These are phyloP conservation scores for Seira ritae DNA, from an alignment of 2,888 invertebrate genomes.

Conservation along the genomic window DNA sequence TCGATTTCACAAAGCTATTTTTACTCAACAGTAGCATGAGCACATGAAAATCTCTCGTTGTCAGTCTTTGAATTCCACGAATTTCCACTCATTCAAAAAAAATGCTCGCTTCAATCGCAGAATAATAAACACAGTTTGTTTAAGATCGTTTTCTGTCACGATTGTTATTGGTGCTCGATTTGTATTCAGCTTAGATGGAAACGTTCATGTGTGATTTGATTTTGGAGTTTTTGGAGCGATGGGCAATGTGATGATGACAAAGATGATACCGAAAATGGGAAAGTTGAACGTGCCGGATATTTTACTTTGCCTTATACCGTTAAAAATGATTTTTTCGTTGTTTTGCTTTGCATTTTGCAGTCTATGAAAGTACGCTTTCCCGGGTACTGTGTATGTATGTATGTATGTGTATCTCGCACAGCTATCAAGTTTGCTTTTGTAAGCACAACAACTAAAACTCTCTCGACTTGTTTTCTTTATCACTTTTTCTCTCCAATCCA, in stretches of 20 bases:
- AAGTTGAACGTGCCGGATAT: not conserved
- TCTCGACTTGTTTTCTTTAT: slow-evolving; percentile 14
- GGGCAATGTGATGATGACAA: slow-evolving; percentile 35
- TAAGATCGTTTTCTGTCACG: slow-evolving; percentile 7
- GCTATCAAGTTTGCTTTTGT: not conserved
- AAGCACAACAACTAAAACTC: not conserved
- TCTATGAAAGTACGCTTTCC: not conserved
- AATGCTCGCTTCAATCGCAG: not conserved
- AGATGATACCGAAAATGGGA: slow-evolving; percentile 27
- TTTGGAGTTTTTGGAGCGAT: slow-evolving; percentile 31
- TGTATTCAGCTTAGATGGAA: slow-evolving; percentile 12
- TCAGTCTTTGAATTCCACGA: not conserved
- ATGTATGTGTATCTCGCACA: not conserved
- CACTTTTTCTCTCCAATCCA: slow-evolving; percentile 27
- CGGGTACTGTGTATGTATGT: not conserved
- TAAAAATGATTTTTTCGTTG: not conserved
- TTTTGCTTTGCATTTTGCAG: not conserved
- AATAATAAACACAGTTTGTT: slow-evolving; percentile 4
- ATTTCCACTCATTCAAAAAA: not conserved
- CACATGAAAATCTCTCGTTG: not conserved
- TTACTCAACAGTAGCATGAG: not conserved
- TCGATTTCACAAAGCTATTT: slow-evolving; percentile 22
- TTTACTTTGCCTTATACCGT: not conserved
- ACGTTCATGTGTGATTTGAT: slow-evolving; percentile 39
- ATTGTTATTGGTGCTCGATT: not conserved